Evolutionary conservation across 2,888 invertebrate genomes (phyloP), one percentile per base, ranked within the genome.

Genomic region (Apomyelois bistriatella): DNA sequence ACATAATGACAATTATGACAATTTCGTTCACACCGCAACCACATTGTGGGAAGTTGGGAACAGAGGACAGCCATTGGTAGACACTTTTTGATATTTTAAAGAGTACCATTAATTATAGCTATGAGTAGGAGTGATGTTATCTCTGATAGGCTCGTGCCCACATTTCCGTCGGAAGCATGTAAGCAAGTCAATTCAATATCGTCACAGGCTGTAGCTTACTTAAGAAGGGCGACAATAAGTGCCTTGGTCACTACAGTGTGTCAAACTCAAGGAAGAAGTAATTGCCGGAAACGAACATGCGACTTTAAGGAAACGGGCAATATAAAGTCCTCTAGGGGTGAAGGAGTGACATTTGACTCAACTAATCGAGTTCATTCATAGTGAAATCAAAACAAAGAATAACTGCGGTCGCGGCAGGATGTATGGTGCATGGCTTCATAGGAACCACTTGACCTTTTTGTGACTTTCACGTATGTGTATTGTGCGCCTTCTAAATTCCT

Each of bases 291-390:
- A 72, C 81, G 76, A 60, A 69, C 71, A 65, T 64, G 72, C 73
- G 60, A 68, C 68, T 72, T 70, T 72, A 77, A 86, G 81, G 84
- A 85, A 85, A 82, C 80, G 70, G 67, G 75, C 66, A 76, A 76
- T 77, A 73, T 68, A 73, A 72, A 68, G 67, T 64, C 64, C 62
- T 71, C 66, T 74, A 76, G 74, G 84, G 87, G 86, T 79, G 75
- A 76, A 80, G 72, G 70, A 82, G 79, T 85, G 87, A 88, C 89
- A 90, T 87, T 88, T 87, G 85, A 88, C 83, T 84, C 78, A 60
- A 71, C 82, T 81, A 88, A 89, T 88, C 79, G 76, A 79, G 79
- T 79, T 74, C 79, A 76, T 78, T 79, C 76, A 77, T 75, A 72
- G 76, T 68, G 68, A 64, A 84, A 83, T 82, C 86, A 82, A 80